Evolutionary conservation across 2,797 vertebrate species (phyloP).

Genomic region (Petrocephalus schoutedeni): DNA sequence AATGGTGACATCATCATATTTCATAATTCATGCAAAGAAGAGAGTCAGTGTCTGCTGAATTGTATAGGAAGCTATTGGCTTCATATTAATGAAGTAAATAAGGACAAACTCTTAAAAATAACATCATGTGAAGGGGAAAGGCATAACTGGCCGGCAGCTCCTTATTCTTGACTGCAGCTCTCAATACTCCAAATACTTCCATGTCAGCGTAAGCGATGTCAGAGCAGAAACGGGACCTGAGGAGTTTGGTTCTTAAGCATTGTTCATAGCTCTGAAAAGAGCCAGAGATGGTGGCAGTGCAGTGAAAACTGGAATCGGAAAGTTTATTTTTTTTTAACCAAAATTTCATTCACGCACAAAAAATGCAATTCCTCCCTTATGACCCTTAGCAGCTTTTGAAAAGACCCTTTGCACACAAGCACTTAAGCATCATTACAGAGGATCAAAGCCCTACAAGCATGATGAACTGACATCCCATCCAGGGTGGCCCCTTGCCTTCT

Average conservation of each 20-base stretch:
- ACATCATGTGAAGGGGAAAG: too few species aligned
- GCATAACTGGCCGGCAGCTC: slow-evolving; percentile 40
- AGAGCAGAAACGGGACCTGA: slow-evolving; percentile 13
- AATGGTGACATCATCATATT: not conserved
- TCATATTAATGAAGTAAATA: slow-evolving; percentile 29
- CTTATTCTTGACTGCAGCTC: slow-evolving; percentile 47
- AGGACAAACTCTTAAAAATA: slow-evolving; percentile 25
- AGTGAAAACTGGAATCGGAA: slow-evolving; percentile 33
- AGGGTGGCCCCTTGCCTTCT: not conserved
- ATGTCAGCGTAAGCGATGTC: slow-evolving; percentile 43
- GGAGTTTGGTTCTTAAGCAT: not conserved
- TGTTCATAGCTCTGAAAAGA: not conserved
- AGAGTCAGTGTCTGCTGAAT: slow-evolving; percentile 33
- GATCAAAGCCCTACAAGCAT: not conserved
- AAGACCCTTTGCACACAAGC: too few species aligned
- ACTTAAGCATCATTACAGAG: not conserved
- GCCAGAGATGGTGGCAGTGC: not conserved
- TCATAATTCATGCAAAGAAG: slow-evolving; percentile 6
- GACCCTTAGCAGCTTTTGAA: too few species aligned
- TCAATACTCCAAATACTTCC: slow-evolving; percentile 58
- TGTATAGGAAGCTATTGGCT: slow-evolving; percentile 46
- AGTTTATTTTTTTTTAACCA: slow-evolving; percentile 36
- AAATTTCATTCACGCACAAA: slow-evolving; percentile 41
- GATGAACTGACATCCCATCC: not conserved
- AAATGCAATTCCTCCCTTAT: slow-evolving; percentile 1